Evolutionary conservation across 2,113 vertebrate genomes (phyloP).

Genomic region (Pan troglodytes): NHGRI_mPanTro3-v2.1_pri NC_072398.2:52954001-52954500

Average conservation of each 20-base stretch:
- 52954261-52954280: background rate
- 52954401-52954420: background rate
- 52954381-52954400: background rate
- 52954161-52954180: background rate
- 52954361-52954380: background rate
- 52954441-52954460: background rate
- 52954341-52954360: background rate
- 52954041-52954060: background rate
- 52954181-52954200: background rate
- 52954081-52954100: background rate
- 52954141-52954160: background rate
- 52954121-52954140: background rate
- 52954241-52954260: background rate
- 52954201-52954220: background rate
- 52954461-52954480: background rate
- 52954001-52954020: background rate
- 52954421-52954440: background rate
- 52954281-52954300: background rate
- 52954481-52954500: background rate
- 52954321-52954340: background rate
- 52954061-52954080: no score
- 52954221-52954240: background rate
- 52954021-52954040: background rate
- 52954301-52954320: background rate
- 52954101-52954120: no score